Conservation (phyloP, 2,888 invertebrate genomes). For the Dolichopus griseipennis region DNA sequence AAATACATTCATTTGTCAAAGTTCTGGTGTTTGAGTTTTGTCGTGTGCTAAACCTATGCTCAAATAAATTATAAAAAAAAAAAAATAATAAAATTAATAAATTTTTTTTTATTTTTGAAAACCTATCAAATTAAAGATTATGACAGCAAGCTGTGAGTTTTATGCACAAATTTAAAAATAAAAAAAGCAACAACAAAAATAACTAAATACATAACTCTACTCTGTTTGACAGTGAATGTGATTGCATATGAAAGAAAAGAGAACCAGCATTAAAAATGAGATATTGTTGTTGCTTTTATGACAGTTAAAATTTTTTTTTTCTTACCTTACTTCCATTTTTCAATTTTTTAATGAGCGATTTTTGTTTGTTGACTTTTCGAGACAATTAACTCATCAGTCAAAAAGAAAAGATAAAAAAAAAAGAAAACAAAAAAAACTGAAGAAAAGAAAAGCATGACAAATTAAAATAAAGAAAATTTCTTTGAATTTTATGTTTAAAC, state of each 20-base stretch:
- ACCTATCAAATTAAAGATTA: not conserved
- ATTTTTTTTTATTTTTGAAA: too few relatives aligned
- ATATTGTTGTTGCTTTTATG: not conserved
- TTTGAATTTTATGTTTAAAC: not conserved
- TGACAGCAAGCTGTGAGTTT: constrained; percentile 4
- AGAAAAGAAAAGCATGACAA: not conserved
- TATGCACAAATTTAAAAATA: not conserved
- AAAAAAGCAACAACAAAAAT: not conserved
- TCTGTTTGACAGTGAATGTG: too few relatives aligned
- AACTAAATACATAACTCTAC: too few relatives aligned
- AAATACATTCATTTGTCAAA: constrained; percentile 2
- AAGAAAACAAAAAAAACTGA: not conserved
- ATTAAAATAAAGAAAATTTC: not conserved
- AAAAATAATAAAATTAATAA: too few relatives aligned
- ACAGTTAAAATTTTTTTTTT: not conserved
- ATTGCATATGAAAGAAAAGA: not conserved
- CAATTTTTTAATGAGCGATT: not conserved
- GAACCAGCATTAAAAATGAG: not conserved
- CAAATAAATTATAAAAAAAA: not conserved
- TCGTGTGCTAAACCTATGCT: not conserved
- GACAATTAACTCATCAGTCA: constrained; percentile 8
- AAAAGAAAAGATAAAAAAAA: not conserved
- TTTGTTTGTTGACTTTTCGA: constrained; percentile 8
- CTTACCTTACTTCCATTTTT: not conserved
- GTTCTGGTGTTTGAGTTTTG: not conserved